Conservation (phyloP, 2,888 invertebrate genomes). For the Panzeria rudis region DNA sequence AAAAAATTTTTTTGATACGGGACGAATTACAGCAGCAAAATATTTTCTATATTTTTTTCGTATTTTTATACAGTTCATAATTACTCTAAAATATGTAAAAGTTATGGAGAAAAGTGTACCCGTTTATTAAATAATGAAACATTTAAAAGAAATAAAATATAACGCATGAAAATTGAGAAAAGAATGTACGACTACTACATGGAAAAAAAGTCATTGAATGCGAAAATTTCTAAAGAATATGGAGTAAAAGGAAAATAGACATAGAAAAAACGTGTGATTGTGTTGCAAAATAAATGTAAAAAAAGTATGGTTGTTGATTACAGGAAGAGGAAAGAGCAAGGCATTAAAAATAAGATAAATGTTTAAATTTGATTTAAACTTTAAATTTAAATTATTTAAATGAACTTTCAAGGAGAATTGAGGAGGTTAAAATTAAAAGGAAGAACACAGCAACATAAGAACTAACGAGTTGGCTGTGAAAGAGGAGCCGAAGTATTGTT, state of each 20-base stretch:
- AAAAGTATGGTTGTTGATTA: neutral
- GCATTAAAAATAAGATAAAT: slow-evolving; percentile 2
- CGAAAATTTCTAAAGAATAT: slow-evolving; percentile 65
- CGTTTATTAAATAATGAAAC: slow-evolving; percentile 6
- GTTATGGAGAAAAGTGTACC: slow-evolving; percentile 12
- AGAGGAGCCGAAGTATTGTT: slow-evolving; percentile 54
- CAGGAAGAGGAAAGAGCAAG: neutral
- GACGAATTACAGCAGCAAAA: slow-evolving; percentile 58
- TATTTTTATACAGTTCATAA: slow-evolving; percentile 59
- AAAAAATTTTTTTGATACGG: slow-evolving; percentile 61
- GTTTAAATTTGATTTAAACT: neutral
- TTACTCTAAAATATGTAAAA: slow-evolving; percentile 63
- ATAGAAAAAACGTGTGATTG: slow-evolving; percentile 64
- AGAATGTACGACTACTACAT: slow-evolving; percentile 25
- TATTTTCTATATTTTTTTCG: slow-evolving; percentile 62
- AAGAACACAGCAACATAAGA: slow-evolving; percentile 23
- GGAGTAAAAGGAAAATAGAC: slow-evolving; percentile 54
- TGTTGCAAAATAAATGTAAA: slow-evolving; percentile 58
- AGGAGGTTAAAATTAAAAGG: slow-evolving; percentile 31
- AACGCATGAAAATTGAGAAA: slow-evolving; percentile 9
- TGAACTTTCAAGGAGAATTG: slow-evolving; percentile 64
- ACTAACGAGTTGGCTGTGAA: slow-evolving; percentile 43
- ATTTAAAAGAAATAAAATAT: neutral
- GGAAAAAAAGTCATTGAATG: slow-evolving; percentile 64
- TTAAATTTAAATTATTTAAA: slow-evolving; percentile 22